Evolutionary conservation across 2,888 invertebrate genomes (phyloP).

Genomic region (Cartodere bifasciata): DNA sequence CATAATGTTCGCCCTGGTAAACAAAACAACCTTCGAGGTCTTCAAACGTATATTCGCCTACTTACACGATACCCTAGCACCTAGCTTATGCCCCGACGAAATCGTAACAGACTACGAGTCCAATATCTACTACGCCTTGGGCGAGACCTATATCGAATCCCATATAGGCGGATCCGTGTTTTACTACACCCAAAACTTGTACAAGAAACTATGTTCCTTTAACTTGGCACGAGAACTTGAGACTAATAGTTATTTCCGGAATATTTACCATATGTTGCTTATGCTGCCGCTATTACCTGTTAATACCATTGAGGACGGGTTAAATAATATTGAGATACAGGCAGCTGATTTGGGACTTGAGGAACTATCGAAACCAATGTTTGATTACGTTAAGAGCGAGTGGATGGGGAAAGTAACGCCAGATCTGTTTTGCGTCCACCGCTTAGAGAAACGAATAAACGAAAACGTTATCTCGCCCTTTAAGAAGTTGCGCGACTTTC

Average conservation of each 20-base stretch:
- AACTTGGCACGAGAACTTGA: conserved; percentile 27
- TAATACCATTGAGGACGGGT: conserved; percentile 29
- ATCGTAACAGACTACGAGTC: conserved; percentile 32
- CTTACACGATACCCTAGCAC: conserved; percentile 25
- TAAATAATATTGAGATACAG: conserved; percentile 28
- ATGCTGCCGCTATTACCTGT: conserved; percentile 32
- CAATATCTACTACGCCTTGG: conserved; percentile 29
- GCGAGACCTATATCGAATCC: conserved; percentile 28
- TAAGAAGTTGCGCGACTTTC: conserved; percentile 29
- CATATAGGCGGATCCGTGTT: conserved; percentile 31
- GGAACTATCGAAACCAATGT: conserved; percentile 21
- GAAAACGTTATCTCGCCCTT: conserved; percentile 32
- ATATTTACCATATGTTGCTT: conserved; percentile 31
- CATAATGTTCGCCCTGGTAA: conserved; percentile 27
- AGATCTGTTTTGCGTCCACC: conserved; percentile 30
- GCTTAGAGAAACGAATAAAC: conserved; percentile 30
- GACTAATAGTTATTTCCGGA: conserved; percentile 28
- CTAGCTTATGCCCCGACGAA: conserved; percentile 27
- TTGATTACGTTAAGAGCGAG: conserved; percentile 24
- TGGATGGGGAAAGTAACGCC: conserved; percentile 31
- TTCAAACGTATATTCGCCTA: conserved; percentile 27
- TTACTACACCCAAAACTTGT: conserved; percentile 31
- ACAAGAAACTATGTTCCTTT: conserved; percentile 29
- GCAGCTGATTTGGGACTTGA: conserved; percentile 23
- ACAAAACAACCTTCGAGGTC: conserved; percentile 26